Evolutionary conservation across 2,888 invertebrate genomes (phyloP).

Genomic region (Athetis lepigone): DNA sequence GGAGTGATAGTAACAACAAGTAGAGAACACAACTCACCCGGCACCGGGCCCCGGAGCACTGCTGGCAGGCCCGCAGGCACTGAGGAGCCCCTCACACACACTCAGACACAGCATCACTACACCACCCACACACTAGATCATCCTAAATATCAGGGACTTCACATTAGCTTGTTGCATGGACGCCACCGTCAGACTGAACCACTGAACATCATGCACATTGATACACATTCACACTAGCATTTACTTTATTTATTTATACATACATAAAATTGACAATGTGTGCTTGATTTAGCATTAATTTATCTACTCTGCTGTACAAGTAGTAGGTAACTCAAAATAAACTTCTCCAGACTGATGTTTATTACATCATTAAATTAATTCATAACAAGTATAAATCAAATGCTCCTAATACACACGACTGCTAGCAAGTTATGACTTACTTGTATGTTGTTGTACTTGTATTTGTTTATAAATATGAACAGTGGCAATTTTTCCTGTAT

Average conservation of each 20-base stretch:
- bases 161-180: neutral
- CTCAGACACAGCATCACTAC: constrained; percentile 45
- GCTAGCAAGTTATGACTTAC: constrained; percentile 40
- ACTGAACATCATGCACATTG: constrained; percentile 33
- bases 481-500: constrained; percentile 43
- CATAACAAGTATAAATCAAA: constrained; percentile 53
- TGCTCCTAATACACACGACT: constrained; percentile 49
- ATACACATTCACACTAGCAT: constrained; percentile 31
- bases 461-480: constrained; percentile 55
- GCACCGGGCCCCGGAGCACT: constrained; percentile 3
- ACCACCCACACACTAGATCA: constrained; percentile 23
- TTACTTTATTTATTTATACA: constrained; percentile 53
- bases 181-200: constrained; percentile 5
- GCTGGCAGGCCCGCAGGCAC: neutral
- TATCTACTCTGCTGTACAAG: constrained; percentile 46
- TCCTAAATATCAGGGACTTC: constrained; percentile 14
- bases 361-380: constrained; percentile 60
- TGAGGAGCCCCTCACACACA: constrained; percentile 24
- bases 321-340: constrained; percentile 59
- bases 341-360: constrained; percentile 44
- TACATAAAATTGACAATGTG: constrained; percentile 33
- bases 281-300: constrained; percentile 49
- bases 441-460: no score
- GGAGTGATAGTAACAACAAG: constrained; percentile 18
- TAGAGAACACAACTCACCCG: constrained; percentile 44